A percentile compares a stretch with the other conserved stretches of the same genome.
Conservation (phyloP, 2,797 vertebrate species). For the Adelosebastes latens region DNA sequence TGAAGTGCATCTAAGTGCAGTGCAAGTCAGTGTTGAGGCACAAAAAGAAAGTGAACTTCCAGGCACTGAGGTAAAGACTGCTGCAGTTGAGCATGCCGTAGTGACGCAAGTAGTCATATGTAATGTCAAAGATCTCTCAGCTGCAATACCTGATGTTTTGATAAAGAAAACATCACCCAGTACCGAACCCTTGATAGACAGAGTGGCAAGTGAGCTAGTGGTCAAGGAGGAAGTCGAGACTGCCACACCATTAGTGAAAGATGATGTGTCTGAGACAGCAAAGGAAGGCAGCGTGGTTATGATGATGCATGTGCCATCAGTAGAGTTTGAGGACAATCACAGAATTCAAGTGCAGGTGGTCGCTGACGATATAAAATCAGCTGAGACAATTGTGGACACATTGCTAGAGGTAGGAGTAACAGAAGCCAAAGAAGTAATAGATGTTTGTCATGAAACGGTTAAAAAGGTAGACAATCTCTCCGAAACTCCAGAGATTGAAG, state of each 20-base stretch:
- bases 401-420: slow-evolving; percentile 34
- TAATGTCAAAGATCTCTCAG: slow-evolving; percentile 26
- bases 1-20: slow-evolving; percentile 15
- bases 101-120: slow-evolving; percentile 21
- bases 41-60: slow-evolving; percentile 30
- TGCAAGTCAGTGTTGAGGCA: slow-evolving; percentile 9
- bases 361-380: slow-evolving; percentile 39
- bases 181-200: slow-evolving; percentile 31
- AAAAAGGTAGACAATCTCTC: slow-evolving; percentile 15
- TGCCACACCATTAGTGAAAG: slow-evolving; percentile 26
- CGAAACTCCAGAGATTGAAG: slow-evolving; percentile 31
- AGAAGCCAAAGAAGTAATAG: slow-evolving; percentile 39
- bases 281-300: slow-evolving; percentile 45
- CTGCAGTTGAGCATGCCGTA: slow-evolving; percentile 1
- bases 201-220: slow-evolving; percentile 12
- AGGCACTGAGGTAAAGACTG: slow-evolving; percentile 17
- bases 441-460: slow-evolving; percentile 42
- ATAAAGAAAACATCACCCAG: slow-evolving; percentile 29
- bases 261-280: slow-evolving; percentile 28
- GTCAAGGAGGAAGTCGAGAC: slow-evolving; percentile 54
- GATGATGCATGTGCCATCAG: slow-evolving; percentile 52
- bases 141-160: slow-evolving; percentile 20
- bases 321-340: slow-evolving; percentile 42
- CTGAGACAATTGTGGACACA: slow-evolving; percentile 35
- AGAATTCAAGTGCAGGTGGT: slow-evolving; percentile 53